Conservation (phyloP, 2,113 vertebrate species). For the western clawed frog (Xenopus tropicalis) region DNA sequence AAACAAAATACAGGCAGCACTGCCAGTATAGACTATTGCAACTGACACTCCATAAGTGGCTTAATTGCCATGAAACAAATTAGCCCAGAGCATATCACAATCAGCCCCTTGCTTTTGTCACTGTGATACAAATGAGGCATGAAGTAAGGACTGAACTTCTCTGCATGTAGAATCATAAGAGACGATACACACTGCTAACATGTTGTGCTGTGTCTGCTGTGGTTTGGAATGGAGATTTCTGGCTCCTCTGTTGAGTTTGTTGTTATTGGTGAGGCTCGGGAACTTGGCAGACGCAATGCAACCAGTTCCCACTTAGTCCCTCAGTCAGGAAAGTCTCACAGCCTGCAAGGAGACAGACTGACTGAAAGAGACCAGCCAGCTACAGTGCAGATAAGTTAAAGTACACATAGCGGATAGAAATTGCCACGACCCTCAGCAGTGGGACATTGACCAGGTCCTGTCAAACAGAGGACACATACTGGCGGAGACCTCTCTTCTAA, state of each 20-base stretch:
- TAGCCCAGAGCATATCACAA: constrained; percentile 52
- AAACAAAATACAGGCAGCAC: constrained; percentile 21
- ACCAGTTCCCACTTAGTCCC: constrained; percentile 70
- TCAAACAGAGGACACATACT: constrained; percentile 87
- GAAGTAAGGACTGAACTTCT: constrained; percentile 22
- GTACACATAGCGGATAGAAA: constrained; percentile 89
- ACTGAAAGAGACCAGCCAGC: constrained; percentile 88
- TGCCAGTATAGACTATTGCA: constrained; percentile 8
- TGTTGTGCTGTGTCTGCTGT: constrained; percentile 64
- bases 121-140: constrained; percentile 46
- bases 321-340: constrained; percentile 85
- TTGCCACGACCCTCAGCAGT: constrained; percentile 92
- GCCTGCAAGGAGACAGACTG: constrained; percentile 94
- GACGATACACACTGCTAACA: constrained; percentile 41
- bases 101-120: constrained; percentile 53
- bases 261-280: constrained; percentile 76
- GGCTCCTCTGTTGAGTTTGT: constrained; percentile 66
- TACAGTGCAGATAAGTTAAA: constrained; percentile 97
- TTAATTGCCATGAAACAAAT: constrained; percentile 56
- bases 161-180: neutral
- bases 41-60: constrained; percentile 47
- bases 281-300: constrained; percentile 70
- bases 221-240: constrained; percentile 62
- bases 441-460: constrained; percentile 99
- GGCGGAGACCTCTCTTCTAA: constrained; percentile 70